phyloP scores from a whole-genome alignment of 1,140 invertebrate genomes.

The Leptinotarsa lineolata region DNA sequence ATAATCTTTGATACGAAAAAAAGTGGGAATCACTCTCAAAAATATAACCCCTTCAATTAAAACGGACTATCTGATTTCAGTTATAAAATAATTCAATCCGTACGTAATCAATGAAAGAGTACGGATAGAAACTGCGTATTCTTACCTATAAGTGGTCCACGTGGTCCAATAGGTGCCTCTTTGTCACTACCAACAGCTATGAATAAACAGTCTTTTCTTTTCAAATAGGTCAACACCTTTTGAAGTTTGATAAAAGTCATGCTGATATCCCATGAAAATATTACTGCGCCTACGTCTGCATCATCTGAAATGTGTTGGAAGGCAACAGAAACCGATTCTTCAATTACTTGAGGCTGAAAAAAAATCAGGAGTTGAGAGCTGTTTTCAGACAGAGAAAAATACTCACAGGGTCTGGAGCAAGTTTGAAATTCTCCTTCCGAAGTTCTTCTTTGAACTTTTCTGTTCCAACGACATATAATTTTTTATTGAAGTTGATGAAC shows the following conservation, averaged over 20 bases:
- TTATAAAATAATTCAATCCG: too few species aligned
- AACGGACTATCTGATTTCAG: too few species aligned
- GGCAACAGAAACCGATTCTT: constrained; percentile 17
- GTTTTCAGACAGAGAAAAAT: neutral
- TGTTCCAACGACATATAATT: constrained; percentile 43
- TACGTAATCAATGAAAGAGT: too few species aligned
- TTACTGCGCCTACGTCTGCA: constrained; percentile 45
- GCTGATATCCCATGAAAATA: constrained; percentile 44
- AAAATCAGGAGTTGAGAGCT: neutral
- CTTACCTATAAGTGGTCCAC: constrained; percentile 1
- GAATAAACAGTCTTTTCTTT: constrained; percentile 44
- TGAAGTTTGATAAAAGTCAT: constrained; percentile 42
- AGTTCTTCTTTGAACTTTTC: constrained; percentile 38
- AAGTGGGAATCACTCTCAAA: too few species aligned
- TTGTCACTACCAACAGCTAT: constrained; percentile 42
- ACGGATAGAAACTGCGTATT: too few species aligned
- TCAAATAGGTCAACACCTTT: constrained; percentile 43
- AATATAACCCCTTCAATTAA: too few species aligned
- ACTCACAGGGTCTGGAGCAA: constrained; percentile 12
- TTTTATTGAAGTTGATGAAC: constrained; percentile 47
- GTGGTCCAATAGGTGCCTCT: constrained; percentile 22
- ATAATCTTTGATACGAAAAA: too few species aligned
- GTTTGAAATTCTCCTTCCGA: constrained; percentile 36
- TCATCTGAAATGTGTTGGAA: constrained; percentile 27
- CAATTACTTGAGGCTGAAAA: constrained; percentile 8